Evolutionary conservation across 64 coral and sea anemone genomes (phyloP), one percentile per base, ranked within the genome.

Genomic region (Porites lutea): DNA sequence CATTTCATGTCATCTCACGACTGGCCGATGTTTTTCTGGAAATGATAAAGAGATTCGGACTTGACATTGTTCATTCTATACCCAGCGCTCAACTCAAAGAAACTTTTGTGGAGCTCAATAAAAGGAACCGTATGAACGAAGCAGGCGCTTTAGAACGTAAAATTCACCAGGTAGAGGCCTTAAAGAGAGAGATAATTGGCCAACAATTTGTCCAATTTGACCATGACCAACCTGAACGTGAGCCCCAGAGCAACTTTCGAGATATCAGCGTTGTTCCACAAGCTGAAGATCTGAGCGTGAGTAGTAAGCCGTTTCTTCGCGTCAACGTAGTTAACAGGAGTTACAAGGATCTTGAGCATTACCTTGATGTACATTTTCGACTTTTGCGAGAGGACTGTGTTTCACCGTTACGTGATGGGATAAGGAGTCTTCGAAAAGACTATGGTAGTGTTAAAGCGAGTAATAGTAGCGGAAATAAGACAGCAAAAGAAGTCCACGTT

Each of bases 201-300:
- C 59, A 13, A 79, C 11, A 59, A 51, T 23, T 15, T 79, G 8
- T 27, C 52, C 46, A 76, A 51, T 4, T 76, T 48, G 52, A 10
- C 46, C 46, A 52, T 27, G 50, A n/a, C 9, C n/a, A 79, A 79
- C 22, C 27, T 15, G 45, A 52, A 18, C 50, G 45, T 75, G 73
- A 15, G 48, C 96, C 96, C 13, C 96, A 89, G 14, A 55, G 88
- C 72, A 87, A 89, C 46, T 98, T 98, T 45, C 84, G 93, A 79
- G 59, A 78, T 22, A 52, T 92, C 1, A 88, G 90, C 45, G 86
- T 98, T 19, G 66, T 88, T 18, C 96, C 96, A 57, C 52, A 74
- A 48, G 86, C 59, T 12, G 59, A 6, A 23, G 96, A 98, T 59
- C 87, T 95, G 63, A 87, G 88, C 46, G 23, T 23, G 11, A 22